phyloP scores from a whole-genome alignment of 2,888 invertebrate genomes.

The Calameuta filiformis region DNA sequence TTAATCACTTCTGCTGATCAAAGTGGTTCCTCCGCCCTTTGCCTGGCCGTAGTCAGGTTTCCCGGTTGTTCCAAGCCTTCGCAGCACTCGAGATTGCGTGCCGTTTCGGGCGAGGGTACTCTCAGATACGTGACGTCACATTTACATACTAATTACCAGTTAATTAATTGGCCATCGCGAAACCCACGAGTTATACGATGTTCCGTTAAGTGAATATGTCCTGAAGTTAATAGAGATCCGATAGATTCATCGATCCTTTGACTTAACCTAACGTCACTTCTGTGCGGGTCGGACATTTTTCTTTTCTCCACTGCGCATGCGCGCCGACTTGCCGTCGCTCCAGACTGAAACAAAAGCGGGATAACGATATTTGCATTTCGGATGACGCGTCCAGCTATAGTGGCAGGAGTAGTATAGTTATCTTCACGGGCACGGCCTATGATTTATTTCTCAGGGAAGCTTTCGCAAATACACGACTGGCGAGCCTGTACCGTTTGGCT shows the following conservation, averaged over 20 bases:
- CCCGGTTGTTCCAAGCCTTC: background rate
- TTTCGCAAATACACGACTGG: background rate
- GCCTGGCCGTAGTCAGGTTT: background rate
- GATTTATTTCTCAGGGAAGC: slow-evolving; percentile 5
- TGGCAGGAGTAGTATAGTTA: background rate
- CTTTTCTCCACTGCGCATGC: background rate
- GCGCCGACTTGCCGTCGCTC: background rate
- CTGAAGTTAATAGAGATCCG: background rate
- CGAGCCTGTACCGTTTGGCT: background rate
- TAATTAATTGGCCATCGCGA: slow-evolving; percentile 18
- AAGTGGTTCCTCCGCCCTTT: slow-evolving; percentile 6
- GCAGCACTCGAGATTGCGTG: background rate
- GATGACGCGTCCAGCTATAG: background rate
- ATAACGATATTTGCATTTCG: slow-evolving; percentile 5
- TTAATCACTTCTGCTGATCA: slow-evolving; percentile 6
- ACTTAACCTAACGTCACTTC: background rate
- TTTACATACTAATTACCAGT: slow-evolving; percentile 22
- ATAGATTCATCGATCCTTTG: background rate
- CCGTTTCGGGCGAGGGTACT: background rate
- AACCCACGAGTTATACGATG: background rate
- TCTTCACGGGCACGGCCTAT: background rate
- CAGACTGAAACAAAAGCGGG: background rate
- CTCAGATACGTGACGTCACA: slow-evolving; percentile 17
- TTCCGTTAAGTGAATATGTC: background rate
- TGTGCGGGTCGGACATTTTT: background rate